These are phyloP conservation scores for Luidia sarsii DNA, from an alignment of 53 echinoderm and acorn worm species.

Conservation along the genomic window DNA sequence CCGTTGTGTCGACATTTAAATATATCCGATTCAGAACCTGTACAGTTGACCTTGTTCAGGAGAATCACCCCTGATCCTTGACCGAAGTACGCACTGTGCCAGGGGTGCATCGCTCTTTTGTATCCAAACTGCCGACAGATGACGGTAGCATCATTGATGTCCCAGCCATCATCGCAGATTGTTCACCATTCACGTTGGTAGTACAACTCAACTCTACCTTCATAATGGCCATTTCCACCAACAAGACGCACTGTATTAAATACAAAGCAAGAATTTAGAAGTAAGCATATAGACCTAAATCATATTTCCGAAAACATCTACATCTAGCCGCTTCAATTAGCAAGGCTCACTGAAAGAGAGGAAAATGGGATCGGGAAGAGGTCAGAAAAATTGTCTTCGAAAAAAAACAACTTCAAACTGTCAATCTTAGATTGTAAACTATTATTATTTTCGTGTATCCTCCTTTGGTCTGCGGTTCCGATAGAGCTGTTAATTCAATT, in stretches of 20 bases:
- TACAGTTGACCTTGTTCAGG: constrained; percentile 30
- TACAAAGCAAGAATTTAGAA: too few relatives aligned
- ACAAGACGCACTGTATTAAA: constrained; percentile 33
- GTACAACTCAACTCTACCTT: constrained; percentile 15
- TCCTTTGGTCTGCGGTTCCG: too few relatives aligned
- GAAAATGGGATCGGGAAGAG: too few relatives aligned
- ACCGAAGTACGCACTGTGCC: constrained; percentile 37
- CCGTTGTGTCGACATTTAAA: constrained; percentile 18
- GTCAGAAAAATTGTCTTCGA: too few relatives aligned
- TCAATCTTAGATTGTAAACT: too few relatives aligned
- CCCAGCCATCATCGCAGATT: not conserved
- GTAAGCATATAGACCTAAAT: too few relatives aligned
- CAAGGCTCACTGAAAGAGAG: too few relatives aligned
- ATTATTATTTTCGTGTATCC: too few relatives aligned
- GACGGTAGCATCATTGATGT: not conserved
- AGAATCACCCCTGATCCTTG: constrained; percentile 40
- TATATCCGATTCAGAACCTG: constrained; percentile 34
- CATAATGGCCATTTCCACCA: not conserved
- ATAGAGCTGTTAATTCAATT: too few relatives aligned
- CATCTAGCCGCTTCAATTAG: too few relatives aligned
- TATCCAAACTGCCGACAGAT: constrained; percentile 55
- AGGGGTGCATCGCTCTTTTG: constrained; percentile 14
- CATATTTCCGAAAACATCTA: too few relatives aligned
- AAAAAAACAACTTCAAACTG: too few relatives aligned
- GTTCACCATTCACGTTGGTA: constrained; percentile 7